Base-by-base conservation (phyloP, 2,797 vertebrate genomes). In the Austrolebias charrua region DNA sequence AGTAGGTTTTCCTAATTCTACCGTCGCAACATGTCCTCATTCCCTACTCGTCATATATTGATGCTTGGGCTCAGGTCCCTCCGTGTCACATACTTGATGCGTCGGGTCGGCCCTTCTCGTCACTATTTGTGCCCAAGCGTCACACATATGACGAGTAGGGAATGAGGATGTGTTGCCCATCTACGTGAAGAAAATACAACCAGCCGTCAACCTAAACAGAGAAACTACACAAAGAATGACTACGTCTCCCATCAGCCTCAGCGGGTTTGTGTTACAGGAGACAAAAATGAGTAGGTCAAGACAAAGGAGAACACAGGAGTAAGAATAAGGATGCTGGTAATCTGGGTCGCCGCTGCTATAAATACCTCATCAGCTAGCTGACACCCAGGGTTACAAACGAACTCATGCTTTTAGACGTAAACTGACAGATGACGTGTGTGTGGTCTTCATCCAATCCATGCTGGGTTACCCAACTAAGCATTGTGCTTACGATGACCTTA, bases 341-440 rank as follows among this genome's bases (percentile, higher is more conserved):
- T 91, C 79, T 92, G 87, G 89, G 87, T 90, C 86, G 90, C 66
- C 79, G 66, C 50, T 66, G 69, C 89, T 93, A 92, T 91, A 88
- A 92, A 92, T 92, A 93, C 79, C 89, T 77, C 75, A 66, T 76
- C 67, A 79, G 86, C 69, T 80, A 89, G 88, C 68, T 63, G 83
- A 89, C 79, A 90, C 82, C 79, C 43, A 80, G 73, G 76, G 83
- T 90, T 84, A 85, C 76, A 82, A 75, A 80, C 76, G 40, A 75
- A 61, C 63, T 77, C 60, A 69, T 49, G 68, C 60, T 64, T 61
- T 49, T 46, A 66, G 66, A 79, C 20, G 45, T 52, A 57, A 49
- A 55, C 31, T 44, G 50, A 18, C 48, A 64, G 33, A 72, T 61
- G 64, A 57, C 51, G 51, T 11, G 18, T 1, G 1, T 28, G 69